These are phyloP conservation scores for Capitulum mitella DNA, from an alignment of 2,888 invertebrate species.

Conservation along the genomic window DNA sequence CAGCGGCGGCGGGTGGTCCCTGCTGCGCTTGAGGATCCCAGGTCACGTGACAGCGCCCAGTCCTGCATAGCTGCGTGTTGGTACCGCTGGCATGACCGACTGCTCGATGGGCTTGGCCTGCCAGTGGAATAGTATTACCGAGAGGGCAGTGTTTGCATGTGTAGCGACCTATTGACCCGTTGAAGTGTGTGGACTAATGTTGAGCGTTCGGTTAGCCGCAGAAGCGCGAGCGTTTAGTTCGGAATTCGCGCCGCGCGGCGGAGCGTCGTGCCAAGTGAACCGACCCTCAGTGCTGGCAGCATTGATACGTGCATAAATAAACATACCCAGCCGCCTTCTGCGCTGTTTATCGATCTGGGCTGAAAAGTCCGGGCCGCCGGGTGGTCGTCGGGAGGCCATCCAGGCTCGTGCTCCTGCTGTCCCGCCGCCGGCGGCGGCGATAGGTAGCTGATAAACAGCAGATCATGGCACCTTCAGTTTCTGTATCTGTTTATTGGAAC, in stretches of 20 bases:
- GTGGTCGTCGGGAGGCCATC: no score
- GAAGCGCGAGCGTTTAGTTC: background rate
- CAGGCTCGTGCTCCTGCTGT: no score
- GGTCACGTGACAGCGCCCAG: no score
- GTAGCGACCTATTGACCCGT: background rate
- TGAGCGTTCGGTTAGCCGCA: background rate
- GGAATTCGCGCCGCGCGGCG: background rate
- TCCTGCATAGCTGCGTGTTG: background rate
- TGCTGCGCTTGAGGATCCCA: no score
- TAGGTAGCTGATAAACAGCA: no score
- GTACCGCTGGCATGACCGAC: no score
- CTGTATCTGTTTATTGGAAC: no score
- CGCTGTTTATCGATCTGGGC: no score
- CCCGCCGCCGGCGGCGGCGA: no score
- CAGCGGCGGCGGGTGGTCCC: no score
- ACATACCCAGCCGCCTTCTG: background rate
- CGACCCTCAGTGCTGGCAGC: background rate
- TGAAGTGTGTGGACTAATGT: conserved; percentile 4
- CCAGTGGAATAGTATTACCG: background rate
- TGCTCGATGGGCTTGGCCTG: background rate
- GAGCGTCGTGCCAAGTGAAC: background rate
- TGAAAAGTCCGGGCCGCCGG: no score
- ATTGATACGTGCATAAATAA: background rate
- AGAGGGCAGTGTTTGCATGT: background rate
- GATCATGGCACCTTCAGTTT: no score